Evolutionary conservation across 2,797 vertebrate genomes (phyloP), one percentile per base, ranked within the genome.

Genomic region (Podarcis lilfordi): DNA sequence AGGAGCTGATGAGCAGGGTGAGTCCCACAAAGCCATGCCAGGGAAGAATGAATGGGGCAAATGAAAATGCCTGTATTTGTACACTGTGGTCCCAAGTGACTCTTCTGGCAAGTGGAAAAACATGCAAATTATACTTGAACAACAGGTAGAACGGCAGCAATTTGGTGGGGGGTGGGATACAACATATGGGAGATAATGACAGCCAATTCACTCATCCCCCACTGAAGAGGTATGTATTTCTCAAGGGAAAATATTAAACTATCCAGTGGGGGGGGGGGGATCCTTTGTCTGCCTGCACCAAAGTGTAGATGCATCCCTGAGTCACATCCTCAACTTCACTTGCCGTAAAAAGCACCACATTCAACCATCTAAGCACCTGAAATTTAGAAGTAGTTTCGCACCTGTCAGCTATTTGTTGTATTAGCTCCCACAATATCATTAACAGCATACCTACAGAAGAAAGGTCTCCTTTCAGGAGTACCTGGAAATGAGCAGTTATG

Each of bases 391-490:
- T 80, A 86, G 0, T 90, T 91, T 90, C 82, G 91, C 88, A 88
- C 88, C 84, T 78, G 61, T 92, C 93, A 95, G 92, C 59, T 89
- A 90, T 91, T 1, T 91, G 84, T 89, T 92, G 82, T 43, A 87
- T 61, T 88, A 85, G 85, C 85, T 94, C 72, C 89, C 83, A 87
- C 13, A 59, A 86, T 87, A 86, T 84, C 88, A 84, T 4, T 82
- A 84, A 82, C 0, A 92, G 68, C 75, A 86, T 64, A 90, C 85
- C 91, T 89, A 86, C 59, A 92, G 78, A 91, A 88, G 37, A 5
- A 86, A 92, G 85, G 86, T 88, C 87, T 92, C 84, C 93, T 92
- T 92, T 92, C 91, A 89, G 86, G 72, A 90, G 85, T 35, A 89
- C 80, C 84, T 91, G 87, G 91, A 95, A 92, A 95, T 80, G 50